phyloP scores from a whole-genome alignment of 2,888 invertebrate species.

The Eudasyphora cyanicolor region DNA sequence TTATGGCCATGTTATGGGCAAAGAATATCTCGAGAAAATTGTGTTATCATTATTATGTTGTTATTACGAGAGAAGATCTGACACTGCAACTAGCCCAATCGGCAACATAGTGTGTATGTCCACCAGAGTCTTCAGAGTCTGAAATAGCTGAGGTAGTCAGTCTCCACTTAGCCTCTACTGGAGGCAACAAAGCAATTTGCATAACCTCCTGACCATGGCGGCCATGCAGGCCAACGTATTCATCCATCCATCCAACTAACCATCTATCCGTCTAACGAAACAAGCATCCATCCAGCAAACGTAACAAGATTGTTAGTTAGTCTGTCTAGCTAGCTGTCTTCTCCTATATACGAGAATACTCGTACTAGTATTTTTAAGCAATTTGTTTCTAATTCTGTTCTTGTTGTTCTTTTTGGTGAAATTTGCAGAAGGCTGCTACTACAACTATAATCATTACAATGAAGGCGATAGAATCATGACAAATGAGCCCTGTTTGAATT shows the following conservation, averaged over 20 bases:
- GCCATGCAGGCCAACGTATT: background rate
- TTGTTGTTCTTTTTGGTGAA: slow-evolving; percentile 52
- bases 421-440: slow-evolving; percentile 90
- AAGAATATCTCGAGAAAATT: background rate
- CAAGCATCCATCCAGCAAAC: background rate
- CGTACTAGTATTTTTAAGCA: background rate
- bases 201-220: slow-evolving; percentile 18
- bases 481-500: slow-evolving; percentile 96
- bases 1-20: background rate
- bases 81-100: background rate
- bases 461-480: slow-evolving; percentile 96
- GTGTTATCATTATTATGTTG: slow-evolving; percentile 45
- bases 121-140: background rate
- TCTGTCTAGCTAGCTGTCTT: background rate
- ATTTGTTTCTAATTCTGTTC: slow-evolving; percentile 38
- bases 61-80: background rate
- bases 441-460: slow-evolving; percentile 95
- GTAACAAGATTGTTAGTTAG: slow-evolving; percentile 7
- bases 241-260: background rate
- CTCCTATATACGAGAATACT: no score
- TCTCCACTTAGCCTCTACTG: slow-evolving; percentile 14
- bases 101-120: background rate
- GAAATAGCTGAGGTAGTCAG: background rate
- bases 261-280: no score
- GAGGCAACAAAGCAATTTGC: slow-evolving; percentile 47